Evolutionary conservation across 2,113 vertebrate genomes (phyloP).

Genomic region (Neoarius graeffei): DNA sequence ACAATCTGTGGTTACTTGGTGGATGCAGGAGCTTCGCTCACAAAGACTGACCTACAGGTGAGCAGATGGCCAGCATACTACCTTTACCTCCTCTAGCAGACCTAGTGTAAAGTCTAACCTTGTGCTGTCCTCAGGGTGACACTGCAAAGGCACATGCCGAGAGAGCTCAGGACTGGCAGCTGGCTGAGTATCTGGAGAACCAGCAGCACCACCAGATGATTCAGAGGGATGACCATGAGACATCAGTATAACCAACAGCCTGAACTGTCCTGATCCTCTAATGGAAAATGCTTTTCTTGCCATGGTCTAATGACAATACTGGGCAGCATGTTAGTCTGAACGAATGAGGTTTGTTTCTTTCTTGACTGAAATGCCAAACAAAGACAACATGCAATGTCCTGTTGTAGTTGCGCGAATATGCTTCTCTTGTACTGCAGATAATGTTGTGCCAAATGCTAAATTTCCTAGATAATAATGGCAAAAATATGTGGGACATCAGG

Average conservation of each 20-base stretch:
- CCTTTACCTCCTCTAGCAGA: neutral
- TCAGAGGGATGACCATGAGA: constrained; percentile 87
- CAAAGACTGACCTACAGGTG: constrained; percentile 94
- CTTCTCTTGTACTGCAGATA: constrained; percentile 9
- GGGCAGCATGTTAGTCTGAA: constrained; percentile 9
- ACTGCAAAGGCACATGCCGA: constrained; percentile 82
- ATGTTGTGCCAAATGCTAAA: neutral
- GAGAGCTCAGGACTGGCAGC: constrained; percentile 78
- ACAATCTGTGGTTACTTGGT: constrained; percentile 92
- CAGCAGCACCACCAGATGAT: constrained; percentile 87
- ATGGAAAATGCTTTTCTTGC: constrained; percentile 8
- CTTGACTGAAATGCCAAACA: constrained; percentile 39
- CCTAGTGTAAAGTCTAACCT: neutral
- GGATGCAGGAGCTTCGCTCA: constrained; percentile 90
- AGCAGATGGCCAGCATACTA: neutral
- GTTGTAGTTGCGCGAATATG: constrained; percentile 44
- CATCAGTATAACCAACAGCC: constrained; percentile 69
- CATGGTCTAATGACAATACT: neutral
- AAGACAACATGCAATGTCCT: constrained; percentile 27
- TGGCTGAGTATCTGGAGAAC: constrained; percentile 86
- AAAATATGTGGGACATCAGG: constrained; percentile 25
- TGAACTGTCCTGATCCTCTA: neutral
- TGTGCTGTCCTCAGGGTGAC: constrained; percentile 73
- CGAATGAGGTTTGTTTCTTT: neutral
- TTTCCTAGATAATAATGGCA: constrained; percentile 21